A percentile compares a stretch with the other conserved stretches of the same genome.
Evolutionary conservation across 2,888 invertebrate genomes (phyloP).

Genomic region (Cantharis lateralis): DNA sequence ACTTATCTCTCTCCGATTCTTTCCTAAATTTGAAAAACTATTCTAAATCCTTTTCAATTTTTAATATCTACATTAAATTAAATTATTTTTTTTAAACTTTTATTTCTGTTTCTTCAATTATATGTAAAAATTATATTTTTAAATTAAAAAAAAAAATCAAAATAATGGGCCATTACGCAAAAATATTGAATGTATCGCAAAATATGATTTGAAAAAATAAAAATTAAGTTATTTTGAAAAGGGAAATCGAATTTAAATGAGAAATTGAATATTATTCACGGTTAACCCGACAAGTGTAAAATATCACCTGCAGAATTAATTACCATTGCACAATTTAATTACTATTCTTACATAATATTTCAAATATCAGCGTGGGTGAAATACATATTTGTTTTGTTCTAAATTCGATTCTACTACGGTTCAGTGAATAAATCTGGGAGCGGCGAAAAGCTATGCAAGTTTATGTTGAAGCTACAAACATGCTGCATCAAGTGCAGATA

Average conservation of each 20-base stretch:
- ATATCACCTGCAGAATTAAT: slow-evolving; percentile 10
- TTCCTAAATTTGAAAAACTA: too few species aligned
- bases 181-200: background rate
- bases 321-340: slow-evolving; percentile 11
- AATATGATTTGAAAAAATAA: background rate
- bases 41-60: too few species aligned
- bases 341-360: slow-evolving; percentile 7
- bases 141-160: too few species aligned
- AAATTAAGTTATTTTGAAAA: background rate
- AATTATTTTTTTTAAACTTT: too few species aligned
- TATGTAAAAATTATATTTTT: too few species aligned
- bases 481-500: slow-evolving; percentile 5
- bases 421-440: slow-evolving; percentile 13
- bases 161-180: too few species aligned
- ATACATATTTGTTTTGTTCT: slow-evolving; percentile 11
- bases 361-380: slow-evolving; percentile 8
- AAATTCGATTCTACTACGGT: slow-evolving; percentile 10
- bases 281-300: slow-evolving; percentile 6
- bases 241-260: background rate
- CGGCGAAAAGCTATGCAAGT: slow-evolving; percentile 10
- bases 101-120: too few species aligned
- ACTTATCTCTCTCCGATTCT: too few species aligned
- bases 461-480: slow-evolving; percentile 5
- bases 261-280: background rate
- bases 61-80: too few species aligned